phyloP scores from a whole-genome alignment of 2,888 invertebrate genomes.

The Aproaerema taeniolella region DNA sequence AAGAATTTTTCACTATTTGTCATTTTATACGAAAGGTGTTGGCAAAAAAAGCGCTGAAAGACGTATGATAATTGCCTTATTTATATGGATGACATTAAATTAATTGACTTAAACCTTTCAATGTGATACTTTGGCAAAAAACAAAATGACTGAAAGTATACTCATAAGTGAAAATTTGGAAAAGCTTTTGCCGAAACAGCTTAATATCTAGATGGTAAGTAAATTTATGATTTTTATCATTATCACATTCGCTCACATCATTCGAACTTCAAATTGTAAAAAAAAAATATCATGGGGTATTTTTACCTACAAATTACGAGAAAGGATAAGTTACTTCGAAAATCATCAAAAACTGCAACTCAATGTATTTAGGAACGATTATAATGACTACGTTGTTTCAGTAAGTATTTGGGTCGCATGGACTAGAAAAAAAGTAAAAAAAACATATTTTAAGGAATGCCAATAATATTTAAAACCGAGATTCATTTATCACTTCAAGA shows the following conservation, averaged over 20 bases:
- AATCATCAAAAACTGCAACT: constrained; percentile 37
- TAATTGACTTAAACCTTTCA: constrained; percentile 67
- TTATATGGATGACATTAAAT: constrained; percentile 72
- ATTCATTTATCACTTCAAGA: constrained; percentile 34
- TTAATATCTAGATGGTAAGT: constrained; percentile 54
- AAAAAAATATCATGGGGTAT: constrained; percentile 47
- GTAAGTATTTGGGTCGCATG: constrained; percentile 61
- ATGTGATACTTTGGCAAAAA: constrained; percentile 51
- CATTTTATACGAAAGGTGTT: constrained; percentile 47
- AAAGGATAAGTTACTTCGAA: constrained; percentile 38
- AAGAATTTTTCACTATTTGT: constrained; percentile 43
- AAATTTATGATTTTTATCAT: constrained; percentile 40
- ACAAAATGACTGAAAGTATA: too few species aligned
- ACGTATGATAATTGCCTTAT: constrained; percentile 51
- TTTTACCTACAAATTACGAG: constrained; percentile 45
- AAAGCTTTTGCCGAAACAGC: constrained; percentile 34
- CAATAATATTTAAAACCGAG: constrained; percentile 44
- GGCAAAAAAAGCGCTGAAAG: constrained; percentile 63
- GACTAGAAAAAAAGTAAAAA: constrained; percentile 64
- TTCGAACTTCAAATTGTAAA: constrained; percentile 39
- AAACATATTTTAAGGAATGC: constrained; percentile 39
- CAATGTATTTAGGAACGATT: constrained; percentile 60
- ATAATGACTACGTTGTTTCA: constrained; percentile 46
- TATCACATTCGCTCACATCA: constrained; percentile 62
- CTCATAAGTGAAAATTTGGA: constrained; percentile 22